Conservation (phyloP, 2,797 vertebrate genomes). For the Hydrolagus colliei region DNA sequence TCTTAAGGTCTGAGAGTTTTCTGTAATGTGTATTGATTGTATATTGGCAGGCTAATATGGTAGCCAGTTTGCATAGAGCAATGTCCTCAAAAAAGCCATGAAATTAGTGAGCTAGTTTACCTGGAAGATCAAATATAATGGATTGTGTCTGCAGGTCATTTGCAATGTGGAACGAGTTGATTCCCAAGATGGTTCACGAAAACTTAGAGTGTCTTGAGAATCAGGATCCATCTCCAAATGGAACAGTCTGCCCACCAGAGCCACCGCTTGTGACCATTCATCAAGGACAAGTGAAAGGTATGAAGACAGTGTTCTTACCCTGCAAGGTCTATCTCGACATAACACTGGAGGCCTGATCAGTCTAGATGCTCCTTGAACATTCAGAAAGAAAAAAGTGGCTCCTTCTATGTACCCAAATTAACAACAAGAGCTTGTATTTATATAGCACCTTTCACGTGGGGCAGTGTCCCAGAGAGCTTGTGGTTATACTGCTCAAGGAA, state of each 20-base stretch:
- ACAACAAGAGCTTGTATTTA: too few relatives aligned
- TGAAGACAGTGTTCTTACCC: not conserved
- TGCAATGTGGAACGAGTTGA: constrained; percentile 20
- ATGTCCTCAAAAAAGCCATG: too few relatives aligned
- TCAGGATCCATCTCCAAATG: not conserved
- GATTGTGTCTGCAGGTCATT: not conserved
- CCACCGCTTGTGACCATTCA: not conserved
- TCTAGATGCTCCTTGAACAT: not conserved
- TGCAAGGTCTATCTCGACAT: not conserved
- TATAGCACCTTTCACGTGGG: too few relatives aligned
- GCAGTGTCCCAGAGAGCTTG: too few relatives aligned
- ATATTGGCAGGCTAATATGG: too few relatives aligned
- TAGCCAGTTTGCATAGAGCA: too few relatives aligned
- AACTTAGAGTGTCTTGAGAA: not conserved
- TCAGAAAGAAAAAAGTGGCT: not conserved
- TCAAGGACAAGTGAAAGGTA: constrained; percentile 21
- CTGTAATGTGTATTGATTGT: too few relatives aligned
- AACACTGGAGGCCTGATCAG: not conserved
- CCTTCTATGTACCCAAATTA: too few relatives aligned
- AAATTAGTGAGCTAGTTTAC: too few relatives aligned
- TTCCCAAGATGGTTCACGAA: constrained; percentile 1
- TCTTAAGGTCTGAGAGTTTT: too few relatives aligned
- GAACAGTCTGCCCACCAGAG: not conserved
- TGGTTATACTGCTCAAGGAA: too few relatives aligned
- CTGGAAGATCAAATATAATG: not conserved